A percentile compares a stretch with the other conserved stretches of the same genome.
These are phyloP conservation scores for Ciconia maguari DNA, from an alignment of 2,113 vertebrate species.

Conservation along the genomic window DNA sequence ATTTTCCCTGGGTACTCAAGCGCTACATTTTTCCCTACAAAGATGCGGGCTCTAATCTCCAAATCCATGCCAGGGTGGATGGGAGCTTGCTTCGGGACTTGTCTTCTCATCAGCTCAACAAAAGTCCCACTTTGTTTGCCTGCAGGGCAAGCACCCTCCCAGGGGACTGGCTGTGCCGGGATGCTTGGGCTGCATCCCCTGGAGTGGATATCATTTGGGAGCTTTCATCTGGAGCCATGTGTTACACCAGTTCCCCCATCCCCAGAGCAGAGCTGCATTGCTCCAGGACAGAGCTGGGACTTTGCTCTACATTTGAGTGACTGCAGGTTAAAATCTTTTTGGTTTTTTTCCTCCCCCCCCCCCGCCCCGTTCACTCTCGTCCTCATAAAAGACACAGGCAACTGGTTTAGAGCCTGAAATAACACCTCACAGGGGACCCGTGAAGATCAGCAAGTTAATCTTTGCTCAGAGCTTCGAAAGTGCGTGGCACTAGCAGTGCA, in stretches of 20 bases:
- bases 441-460: slow-evolving; percentile 38
- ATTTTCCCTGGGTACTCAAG: neutral
- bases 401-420: slow-evolving; percentile 60
- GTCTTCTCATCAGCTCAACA: slow-evolving; percentile 20
- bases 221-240: neutral
- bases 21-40: neutral
- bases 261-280: neutral
- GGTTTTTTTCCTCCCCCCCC: neutral
- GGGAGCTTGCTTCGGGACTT: neutral
- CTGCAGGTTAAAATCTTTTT: slow-evolving; percentile 21
- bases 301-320: slow-evolving; percentile 44
- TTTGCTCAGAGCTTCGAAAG: slow-evolving; percentile 16
- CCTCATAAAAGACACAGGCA: slow-evolving; percentile 52
- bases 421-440: slow-evolving; percentile 39
- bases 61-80: neutral
- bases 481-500: neutral
- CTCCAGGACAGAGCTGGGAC: slow-evolving; percentile 14
- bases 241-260: neutral
- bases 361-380: neutral
- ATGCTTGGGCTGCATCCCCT: neutral
- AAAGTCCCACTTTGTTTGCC: slow-evolving; percentile 13
- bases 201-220: neutral
- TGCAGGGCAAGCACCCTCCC: neutral
- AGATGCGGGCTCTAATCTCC: neutral
- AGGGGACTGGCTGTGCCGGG: neutral